phyloP scores from a whole-genome alignment of 2,113 vertebrate species.

The Strigops habroptila region DNA sequence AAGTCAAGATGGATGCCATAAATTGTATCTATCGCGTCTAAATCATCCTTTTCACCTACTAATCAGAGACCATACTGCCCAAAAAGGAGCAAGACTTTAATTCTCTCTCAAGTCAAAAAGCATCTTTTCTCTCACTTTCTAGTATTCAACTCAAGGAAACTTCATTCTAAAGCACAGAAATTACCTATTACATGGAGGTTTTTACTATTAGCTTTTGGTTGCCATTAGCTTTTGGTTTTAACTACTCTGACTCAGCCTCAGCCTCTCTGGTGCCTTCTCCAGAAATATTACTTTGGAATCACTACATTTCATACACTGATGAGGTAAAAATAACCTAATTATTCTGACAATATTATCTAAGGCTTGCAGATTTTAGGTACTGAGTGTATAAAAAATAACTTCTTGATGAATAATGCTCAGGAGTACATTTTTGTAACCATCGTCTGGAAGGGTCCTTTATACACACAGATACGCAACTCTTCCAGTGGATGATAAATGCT shows the following conservation, averaged over 20 bases:
- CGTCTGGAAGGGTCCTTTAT: conserved; percentile 34
- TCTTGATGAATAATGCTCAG: conserved; percentile 42
- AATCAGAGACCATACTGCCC: neutral
- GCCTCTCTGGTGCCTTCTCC: conserved; percentile 1
- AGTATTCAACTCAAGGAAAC: neutral
- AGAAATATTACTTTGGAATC: conserved; percentile 50
- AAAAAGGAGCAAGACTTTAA: neutral
- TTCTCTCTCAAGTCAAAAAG: neutral
- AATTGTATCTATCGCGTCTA: neutral
- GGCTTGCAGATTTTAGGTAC: conserved; percentile 56
- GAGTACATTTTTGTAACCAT: conserved; percentile 47
- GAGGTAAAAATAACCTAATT: conserved; percentile 58
- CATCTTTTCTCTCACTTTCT: neutral
- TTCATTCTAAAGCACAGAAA: conserved; percentile 17
- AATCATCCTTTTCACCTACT: neutral
- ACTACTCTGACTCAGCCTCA: conserved; percentile 1
- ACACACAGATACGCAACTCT: neutral
- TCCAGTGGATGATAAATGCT: conserved; percentile 2
- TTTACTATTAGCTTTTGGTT: conserved; percentile 5
- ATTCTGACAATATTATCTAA: conserved; percentile 69
- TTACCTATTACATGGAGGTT: neutral
- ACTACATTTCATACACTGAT: conserved; percentile 46
- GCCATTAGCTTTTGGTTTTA: conserved; percentile 1
- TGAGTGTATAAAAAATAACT: conserved; percentile 45
- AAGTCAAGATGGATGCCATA: neutral